Base-by-base conservation (phyloP, 2,113 vertebrate genomes). In the Pelobates fuscus region DNA sequence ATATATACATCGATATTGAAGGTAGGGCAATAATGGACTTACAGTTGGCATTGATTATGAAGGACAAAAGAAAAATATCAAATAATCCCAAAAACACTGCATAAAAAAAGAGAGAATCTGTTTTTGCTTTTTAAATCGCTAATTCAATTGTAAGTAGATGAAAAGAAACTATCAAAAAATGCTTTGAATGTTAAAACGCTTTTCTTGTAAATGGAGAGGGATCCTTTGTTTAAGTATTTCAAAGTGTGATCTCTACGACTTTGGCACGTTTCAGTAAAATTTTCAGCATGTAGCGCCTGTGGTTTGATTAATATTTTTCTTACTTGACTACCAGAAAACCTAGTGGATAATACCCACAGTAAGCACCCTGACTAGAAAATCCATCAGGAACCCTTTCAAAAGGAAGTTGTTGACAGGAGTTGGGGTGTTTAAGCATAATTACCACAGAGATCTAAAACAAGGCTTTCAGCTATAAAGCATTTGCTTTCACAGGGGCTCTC, bases 361-460 rank as follows among this genome's bases (percentile, higher is more conserved):
- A 84, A 82, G 43, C 62, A 81, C 75, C 37, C 3, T 65, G 80
- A 66, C 25, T 77, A 11, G 59, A 80, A 84, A 82, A 68, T 60
- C 73, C 80, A 81, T 77, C 23, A 80, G 77, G 80, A 37, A 37
- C 8, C 67, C 71, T 58, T 84, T 86, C 75, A 85, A 82, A 79
- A 63, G 23, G 59, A 84, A 83, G 71, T 77, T 83, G 83, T 70
- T 81, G 67, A 80, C 72, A 80, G 71, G 57, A 78, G 24, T 60
- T 21, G 37, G 86, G 74, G 81, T 80, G 55, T 71, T 84, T 79
- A 81, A 67, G 63, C 80, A 62, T 78, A 84, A 85, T 84, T 81
- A 81, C 49, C 2, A 41, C n/a, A 62, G 82, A 77, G 65, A 83
- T 84, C 58, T 74, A 68, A 86, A 64, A 64, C 0, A 5, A 37